Conservation (phyloP, 2,888 invertebrate genomes). For the Cistogaster globosa region DNA sequence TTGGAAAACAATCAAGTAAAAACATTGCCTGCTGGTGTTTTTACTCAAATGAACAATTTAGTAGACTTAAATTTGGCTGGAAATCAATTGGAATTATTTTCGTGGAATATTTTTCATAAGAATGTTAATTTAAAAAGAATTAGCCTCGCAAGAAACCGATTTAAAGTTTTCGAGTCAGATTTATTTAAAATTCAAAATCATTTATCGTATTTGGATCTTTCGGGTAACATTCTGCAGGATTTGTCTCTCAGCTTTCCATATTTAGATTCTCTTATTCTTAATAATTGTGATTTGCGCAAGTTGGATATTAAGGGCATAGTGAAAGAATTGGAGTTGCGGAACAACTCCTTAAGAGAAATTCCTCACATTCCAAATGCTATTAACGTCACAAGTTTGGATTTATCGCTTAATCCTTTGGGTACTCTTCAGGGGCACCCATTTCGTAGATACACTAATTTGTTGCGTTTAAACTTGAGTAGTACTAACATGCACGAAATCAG, state of each 20-base stretch:
- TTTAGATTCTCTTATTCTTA: conserved; percentile 76
- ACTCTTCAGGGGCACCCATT: conserved; percentile 79
- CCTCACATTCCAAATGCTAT: conserved; percentile 79
- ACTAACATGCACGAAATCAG: conserved; percentile 78
- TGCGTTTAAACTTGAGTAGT: conserved; percentile 79
- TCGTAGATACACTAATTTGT: conserved; percentile 77
- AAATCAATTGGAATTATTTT: conserved; percentile 77
- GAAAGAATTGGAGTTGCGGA: conserved; percentile 78
- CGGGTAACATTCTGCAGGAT: conserved; percentile 79
- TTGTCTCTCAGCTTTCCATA: conserved; percentile 78
- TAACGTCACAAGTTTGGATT: conserved; percentile 79
- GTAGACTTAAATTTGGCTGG: conserved; percentile 78
- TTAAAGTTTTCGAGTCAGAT: conserved; percentile 78
- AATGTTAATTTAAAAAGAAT: conserved; percentile 79
- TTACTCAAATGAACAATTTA: conserved; percentile 77
- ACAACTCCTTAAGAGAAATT: conserved; percentile 80
- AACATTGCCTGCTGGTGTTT: conserved; percentile 76
- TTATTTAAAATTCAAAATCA: conserved; percentile 77
- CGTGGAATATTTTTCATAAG: conserved; percentile 78
- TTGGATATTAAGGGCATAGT: conserved; percentile 78
- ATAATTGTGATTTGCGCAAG: conserved; percentile 79
- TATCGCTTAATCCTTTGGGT: conserved; percentile 80
- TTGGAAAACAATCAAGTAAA: conserved; percentile 78
- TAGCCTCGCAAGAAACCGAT: conserved; percentile 77
- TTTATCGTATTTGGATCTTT: conserved; percentile 78